Conservation (phyloP, 2,888 invertebrate genomes). For the Petrolisthes cinctipes region DNA sequence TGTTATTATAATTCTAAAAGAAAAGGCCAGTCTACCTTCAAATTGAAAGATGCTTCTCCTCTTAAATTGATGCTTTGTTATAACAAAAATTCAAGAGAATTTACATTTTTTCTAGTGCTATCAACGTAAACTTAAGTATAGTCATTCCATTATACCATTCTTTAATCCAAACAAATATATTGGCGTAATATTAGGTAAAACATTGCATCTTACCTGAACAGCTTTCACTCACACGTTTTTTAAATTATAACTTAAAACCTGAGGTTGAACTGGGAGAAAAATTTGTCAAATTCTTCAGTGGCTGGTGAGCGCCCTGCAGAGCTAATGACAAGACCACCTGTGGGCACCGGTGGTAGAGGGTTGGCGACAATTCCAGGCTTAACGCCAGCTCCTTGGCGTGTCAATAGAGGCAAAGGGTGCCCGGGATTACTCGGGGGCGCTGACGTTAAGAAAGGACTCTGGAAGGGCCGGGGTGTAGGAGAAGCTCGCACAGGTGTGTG, state of each 20-base stretch:
- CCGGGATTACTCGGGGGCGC: neutral
- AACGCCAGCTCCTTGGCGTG: neutral
- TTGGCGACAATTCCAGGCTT: neutral
- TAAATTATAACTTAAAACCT: slow-evolving; percentile 27
- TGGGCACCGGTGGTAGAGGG: slow-evolving; percentile 52
- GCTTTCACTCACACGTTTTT: neutral
- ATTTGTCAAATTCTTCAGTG: slow-evolving; percentile 54
- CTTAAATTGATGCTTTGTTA: too few species aligned
- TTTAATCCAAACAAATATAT: too few species aligned
- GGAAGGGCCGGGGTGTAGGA: slow-evolving; percentile 14
- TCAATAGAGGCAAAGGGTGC: slow-evolving; percentile 14
- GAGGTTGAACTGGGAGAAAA: slow-evolving; percentile 52
- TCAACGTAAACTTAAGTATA: too few species aligned
- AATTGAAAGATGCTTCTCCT: too few species aligned
- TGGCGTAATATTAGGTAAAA: too few species aligned
- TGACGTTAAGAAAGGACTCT: slow-evolving; percentile 7
- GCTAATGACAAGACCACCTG: slow-evolving; percentile 44
- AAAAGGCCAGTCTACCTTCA: too few species aligned
- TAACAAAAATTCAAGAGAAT: too few species aligned
- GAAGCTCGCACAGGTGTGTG: neutral
- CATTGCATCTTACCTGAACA: too few species aligned
- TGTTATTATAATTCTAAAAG: too few species aligned
- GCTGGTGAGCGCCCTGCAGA: slow-evolving; percentile 22
- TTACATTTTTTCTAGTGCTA: too few species aligned
- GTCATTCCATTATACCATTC: too few species aligned